These are phyloP conservation scores for Cryptoleucopteryx plumbea DNA, from an alignment of 2,113 vertebrate species.

Conservation along the genomic window DNA sequence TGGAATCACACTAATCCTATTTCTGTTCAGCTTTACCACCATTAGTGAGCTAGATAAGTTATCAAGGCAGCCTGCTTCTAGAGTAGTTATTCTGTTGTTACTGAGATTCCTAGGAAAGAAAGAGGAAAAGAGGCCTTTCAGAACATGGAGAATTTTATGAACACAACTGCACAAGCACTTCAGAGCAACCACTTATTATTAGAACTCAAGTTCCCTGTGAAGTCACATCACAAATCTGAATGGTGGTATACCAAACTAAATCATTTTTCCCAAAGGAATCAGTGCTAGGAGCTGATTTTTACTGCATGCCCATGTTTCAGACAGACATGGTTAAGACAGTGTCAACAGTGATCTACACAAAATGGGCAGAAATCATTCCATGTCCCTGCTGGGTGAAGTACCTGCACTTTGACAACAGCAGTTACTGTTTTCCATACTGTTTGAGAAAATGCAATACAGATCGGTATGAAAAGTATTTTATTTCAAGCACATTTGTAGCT, in stretches of 20 bases:
- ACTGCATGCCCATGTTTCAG: not conserved
- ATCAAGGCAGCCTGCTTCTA: constrained; percentile 94
- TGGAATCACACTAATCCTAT: constrained; percentile 85
- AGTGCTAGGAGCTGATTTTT: not conserved
- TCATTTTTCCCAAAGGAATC: not conserved
- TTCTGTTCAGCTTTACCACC: constrained; percentile 92
- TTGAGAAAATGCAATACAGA: not conserved
- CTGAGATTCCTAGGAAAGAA: constrained; percentile 85
- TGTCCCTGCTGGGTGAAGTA: not conserved
- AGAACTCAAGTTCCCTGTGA: not conserved
- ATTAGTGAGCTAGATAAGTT: constrained; percentile 91
- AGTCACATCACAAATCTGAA: not conserved
- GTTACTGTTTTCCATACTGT: not conserved
- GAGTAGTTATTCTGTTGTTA: constrained; percentile 90
- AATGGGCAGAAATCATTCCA: not conserved
- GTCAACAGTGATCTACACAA: not conserved
- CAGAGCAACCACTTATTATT: not conserved
- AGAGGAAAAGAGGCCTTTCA: not conserved
- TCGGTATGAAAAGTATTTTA: not conserved
- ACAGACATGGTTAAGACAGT: not conserved
- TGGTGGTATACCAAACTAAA: not conserved
- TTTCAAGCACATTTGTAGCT: not conserved
- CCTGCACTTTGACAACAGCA: not conserved
- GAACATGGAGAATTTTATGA: not conserved
- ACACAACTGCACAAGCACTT: not conserved